Evolutionary conservation across 2,888 invertebrate genomes (phyloP), one percentile per base, ranked within the genome.

Genomic region (Stomorhina lunata): DNA sequence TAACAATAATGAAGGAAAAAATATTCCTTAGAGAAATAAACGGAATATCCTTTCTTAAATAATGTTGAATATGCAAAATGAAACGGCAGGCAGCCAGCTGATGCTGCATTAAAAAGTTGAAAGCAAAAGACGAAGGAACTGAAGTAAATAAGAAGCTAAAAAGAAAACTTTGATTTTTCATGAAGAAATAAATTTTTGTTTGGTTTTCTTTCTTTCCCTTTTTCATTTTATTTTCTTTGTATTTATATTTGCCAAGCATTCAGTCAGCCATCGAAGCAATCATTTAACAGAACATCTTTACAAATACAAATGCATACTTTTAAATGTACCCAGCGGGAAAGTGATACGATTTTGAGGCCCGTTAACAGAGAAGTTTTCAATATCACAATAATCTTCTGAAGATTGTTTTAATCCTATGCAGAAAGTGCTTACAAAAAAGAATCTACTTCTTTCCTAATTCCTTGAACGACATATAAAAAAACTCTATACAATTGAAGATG

Each of bases 41-140:
- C 22, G 29, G 45, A 63, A 78, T 65, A 78, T 78, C 71, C 78
- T 78, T 78, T 71, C 71, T 65, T 71, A 57, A 78, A 78, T 78
- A 71, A 78, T 78, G 78, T 71, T 65, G 71, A 78, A 78, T 78
- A 78, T 71, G 78, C 78, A 78, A 71, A 78, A 78, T 71, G 50
- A 37, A 78, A 65, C 71, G 55, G 71, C 55, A 65, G 55, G 71
- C 55, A 65, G 71, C 65, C 71, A 78, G 78, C 71, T 78, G 78
- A 78, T 78, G 78, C 71, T 50, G 78, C 65, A 71, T 65, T 78
- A 78, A 65, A 77, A 78, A 78, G 29, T 71, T 65, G 29, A 50
- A 68, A 37, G 59, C n/a, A 32, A 40, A 61, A 77, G 55, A 53
- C 32, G 37, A 68, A 55, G 43, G 37, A 65, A 55, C 25, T 32